phyloP scores from a whole-genome alignment of 2,797 vertebrate species.

The Melanotaenia trifasciata region DNA sequence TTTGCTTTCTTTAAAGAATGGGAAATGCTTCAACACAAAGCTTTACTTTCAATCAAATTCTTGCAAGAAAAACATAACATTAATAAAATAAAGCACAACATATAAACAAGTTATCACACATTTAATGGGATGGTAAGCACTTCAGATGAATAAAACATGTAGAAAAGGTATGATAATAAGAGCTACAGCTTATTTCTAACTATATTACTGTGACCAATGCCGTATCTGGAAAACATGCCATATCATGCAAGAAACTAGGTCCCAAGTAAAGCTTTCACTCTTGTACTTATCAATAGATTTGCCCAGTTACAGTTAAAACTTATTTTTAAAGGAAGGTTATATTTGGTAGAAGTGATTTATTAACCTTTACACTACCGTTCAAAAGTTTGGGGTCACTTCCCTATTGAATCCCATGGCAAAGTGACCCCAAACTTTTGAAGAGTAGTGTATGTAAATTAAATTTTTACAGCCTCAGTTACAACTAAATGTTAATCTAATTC shows the following conservation, averaged over 20 bases:
- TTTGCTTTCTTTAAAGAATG: background rate
- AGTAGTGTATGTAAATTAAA: constrained; percentile 24
- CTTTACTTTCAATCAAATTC: background rate
- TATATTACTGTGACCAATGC: background rate
- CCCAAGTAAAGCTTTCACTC: background rate
- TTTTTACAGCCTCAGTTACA: constrained; percentile 57
- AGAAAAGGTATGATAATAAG: background rate
- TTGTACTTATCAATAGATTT: background rate
- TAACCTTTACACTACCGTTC: background rate
- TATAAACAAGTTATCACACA: background rate
- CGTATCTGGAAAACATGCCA: background rate
- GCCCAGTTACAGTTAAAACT: background rate
- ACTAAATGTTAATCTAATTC: constrained; percentile 56
- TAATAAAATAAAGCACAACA: background rate
- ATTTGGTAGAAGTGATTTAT: background rate
- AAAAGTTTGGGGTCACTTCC: too few relatives aligned
- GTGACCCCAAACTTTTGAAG: too few relatives aligned
- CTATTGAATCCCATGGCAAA: too few relatives aligned
- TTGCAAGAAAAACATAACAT: background rate
- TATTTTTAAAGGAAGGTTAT: background rate
- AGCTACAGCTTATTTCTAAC: background rate
- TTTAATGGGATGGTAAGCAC: background rate
- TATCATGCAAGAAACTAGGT: background rate
- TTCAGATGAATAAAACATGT: background rate
- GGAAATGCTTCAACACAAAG: background rate